Evolutionary conservation across 2,888 invertebrate genomes (phyloP).

Genomic region (Tinea trinotella): DNA sequence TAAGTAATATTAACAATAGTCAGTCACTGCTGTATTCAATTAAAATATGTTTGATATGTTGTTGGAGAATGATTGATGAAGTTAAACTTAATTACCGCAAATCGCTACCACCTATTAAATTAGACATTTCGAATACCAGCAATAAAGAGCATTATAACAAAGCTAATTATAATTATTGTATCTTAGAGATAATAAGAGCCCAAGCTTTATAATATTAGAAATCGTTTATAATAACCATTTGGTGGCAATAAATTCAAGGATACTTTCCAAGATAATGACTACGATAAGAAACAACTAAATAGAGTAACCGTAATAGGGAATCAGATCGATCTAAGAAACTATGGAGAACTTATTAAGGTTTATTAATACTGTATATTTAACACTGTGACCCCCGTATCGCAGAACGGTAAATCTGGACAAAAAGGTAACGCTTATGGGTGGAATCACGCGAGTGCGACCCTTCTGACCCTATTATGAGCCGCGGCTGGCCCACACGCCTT

Average conservation of each 20-base stretch:
- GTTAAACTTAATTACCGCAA: not conserved
- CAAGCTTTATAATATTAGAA: conserved; percentile 1
- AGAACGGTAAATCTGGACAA: conserved; percentile 52
- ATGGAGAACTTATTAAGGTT: conserved; percentile 47
- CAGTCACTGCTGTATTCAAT: conserved; percentile 6
- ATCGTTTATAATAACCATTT: conserved; percentile 1
- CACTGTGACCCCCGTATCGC: conserved; percentile 44
- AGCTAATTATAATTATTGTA: conserved; percentile 11
- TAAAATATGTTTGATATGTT: conserved; percentile 4
- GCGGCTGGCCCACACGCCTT: conserved; percentile 21
- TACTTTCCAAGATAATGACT: conserved; percentile 33
- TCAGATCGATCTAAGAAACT: conserved; percentile 31
- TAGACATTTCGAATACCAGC: conserved; percentile 7
- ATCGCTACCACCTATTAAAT: conserved; percentile 1
- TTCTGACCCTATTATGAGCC: conserved; percentile 41
- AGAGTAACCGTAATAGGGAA: conserved; percentile 32
- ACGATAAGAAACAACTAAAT: conserved; percentile 38
- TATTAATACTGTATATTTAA: conserved; percentile 54
- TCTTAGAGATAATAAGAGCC: conserved; percentile 12
- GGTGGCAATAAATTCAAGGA: conserved; percentile 16
- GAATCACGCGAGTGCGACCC: conserved; percentile 56
- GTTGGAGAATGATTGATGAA: conserved; percentile 3
- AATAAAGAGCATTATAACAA: conserved; percentile 4
- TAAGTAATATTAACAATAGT: not conserved
- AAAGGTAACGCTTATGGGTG: conserved; percentile 54